Conservation (phyloP, 2,113 vertebrate genomes). For the Chaetodon auriga region DNA sequence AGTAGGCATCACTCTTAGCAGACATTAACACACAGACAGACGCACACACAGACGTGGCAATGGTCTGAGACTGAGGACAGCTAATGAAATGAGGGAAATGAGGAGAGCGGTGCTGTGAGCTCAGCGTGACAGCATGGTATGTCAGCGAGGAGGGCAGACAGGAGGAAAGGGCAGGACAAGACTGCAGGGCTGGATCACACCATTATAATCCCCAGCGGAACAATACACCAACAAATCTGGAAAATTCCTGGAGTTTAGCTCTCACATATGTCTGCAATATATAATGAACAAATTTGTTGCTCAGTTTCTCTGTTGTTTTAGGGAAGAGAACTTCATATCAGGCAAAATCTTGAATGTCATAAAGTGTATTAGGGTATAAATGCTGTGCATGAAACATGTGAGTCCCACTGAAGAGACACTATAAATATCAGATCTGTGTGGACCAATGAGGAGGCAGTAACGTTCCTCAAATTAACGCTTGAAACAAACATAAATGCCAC, state of each 20-base stretch:
- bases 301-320: too few species aligned
- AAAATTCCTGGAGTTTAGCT: neutral
- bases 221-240: neutral
- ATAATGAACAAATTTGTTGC: neutral
- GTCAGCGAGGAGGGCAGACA: slow-evolving; percentile 17
- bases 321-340: too few species aligned
- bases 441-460: too few species aligned
- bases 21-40: slow-evolving; percentile 7
- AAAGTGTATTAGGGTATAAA: too few species aligned
- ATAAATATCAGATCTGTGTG: neutral
- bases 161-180: slow-evolving; percentile 12
- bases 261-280: neutral
- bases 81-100: slow-evolving; percentile 52
- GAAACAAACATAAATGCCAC: neutral
- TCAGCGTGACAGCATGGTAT: slow-evolving; percentile 28
- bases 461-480: neutral
- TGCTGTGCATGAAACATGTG: too few species aligned
- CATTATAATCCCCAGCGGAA: slow-evolving; percentile 4
- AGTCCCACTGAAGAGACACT: neutral
- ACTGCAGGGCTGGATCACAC: neutral
- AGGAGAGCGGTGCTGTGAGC: slow-evolving; percentile 24
- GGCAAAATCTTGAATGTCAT: too few species aligned
- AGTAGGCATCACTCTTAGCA: slow-evolving; percentile 41
- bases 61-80: slow-evolving; percentile 46
- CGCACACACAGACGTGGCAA: slow-evolving; percentile 35